Percentiles rank a stretch among this genome's conserved stretches.
These are phyloP conservation scores for Alces alces DNA, from an alignment of 2,113 vertebrate genomes.

Conservation along the genomic window DNA sequence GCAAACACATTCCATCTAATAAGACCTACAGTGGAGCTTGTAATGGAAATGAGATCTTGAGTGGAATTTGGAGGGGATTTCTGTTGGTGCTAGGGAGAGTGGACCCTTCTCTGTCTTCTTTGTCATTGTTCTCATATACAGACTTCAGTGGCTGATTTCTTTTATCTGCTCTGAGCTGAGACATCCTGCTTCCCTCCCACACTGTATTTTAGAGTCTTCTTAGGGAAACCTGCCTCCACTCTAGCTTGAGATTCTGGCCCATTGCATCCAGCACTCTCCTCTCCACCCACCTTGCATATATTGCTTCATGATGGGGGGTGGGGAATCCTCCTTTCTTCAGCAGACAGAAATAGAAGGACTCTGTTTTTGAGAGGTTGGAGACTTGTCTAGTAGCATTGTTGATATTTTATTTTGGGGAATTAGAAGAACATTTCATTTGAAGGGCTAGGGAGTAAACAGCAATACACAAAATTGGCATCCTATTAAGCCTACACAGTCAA, in stretches of 20 bases:
- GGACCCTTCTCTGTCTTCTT: neutral
- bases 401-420: neutral
- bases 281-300: neutral
- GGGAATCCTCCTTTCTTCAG: neutral
- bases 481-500: neutral
- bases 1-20: neutral
- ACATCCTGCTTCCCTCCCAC: neutral
- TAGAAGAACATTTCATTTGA: constrained; percentile 23
- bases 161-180: neutral
- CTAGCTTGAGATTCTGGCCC: neutral
- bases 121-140: neutral
- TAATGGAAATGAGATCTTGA: neutral
- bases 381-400: neutral
- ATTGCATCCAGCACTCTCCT: neutral
- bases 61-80: neutral
- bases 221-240: neutral
- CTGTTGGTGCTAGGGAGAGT: neutral
- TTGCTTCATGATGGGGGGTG: neutral
- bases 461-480: neutral
- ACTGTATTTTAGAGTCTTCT: neutral
- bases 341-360: constrained; percentile 23
- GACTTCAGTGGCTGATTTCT: neutral
- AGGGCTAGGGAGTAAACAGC: constrained; percentile 31
- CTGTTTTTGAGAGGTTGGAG: constrained; percentile 15
- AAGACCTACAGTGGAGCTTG: neutral